Base-by-base conservation (phyloP, 2,797 vertebrate genomes). In the Sternotherus odoratus region DNA sequence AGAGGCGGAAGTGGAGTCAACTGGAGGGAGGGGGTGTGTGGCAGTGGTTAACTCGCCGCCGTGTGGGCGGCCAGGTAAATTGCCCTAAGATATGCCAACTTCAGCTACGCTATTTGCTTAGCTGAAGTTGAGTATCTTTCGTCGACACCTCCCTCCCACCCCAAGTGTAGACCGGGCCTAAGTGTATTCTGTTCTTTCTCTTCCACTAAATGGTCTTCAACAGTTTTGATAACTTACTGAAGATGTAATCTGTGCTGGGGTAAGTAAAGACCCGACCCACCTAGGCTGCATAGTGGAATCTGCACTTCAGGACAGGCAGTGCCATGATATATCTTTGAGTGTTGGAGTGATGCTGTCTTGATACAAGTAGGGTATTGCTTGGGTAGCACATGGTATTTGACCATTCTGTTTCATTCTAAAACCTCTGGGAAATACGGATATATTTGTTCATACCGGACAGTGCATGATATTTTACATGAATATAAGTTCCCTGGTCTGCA, bases 381-480 rank as follows among this genome's bases (percentile, higher is more conserved):
- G 15, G 39, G 1, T 23, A 5, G 15, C 15, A 57, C 85, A 28
- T 79, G 54, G 1, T 5, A 49, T 13, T 63, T 87, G 36, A 1
- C 23, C 30, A n/a, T 33, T 57, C 53, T 15, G 12, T 23, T 49
- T 3, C 12, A 17, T 28, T 75, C 72, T 75, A 17, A 75, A 48
- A 48, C 72, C 72, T 46, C 4, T 48, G 43, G 72, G 19, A 39
- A 23, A 39, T 39, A 69, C 66, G 12, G 66, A 28, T 50, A 0
- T 48, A 2, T 9, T 50, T 30, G 0, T 19, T 28, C 60, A 30
- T 1, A 30, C 46, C n/a, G 50, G 6, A 72, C 8, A 12, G 43
- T 43, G 50, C 23, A 1, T 1, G 12, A 16, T 0, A 0, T 9
- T 46, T 28, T 3, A 49, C 50, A 26, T 1, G 6, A 80, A 48